Evolutionary conservation across 2,797 vertebrate species (phyloP).

Genomic region (Tarsius wallacei): DNA sequence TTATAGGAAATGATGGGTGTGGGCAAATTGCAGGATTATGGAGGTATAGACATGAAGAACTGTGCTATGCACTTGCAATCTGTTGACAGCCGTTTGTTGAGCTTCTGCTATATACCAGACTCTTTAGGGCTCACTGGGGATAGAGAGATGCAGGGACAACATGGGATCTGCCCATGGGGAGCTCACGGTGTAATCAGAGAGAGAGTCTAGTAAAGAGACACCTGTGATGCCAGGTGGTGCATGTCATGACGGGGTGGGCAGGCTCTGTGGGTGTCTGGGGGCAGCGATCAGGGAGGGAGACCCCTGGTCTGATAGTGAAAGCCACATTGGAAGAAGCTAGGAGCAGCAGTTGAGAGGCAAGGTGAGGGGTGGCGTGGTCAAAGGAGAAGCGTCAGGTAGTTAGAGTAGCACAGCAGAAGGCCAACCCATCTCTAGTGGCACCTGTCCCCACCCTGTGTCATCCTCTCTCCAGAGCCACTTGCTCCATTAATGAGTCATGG

Average conservation of each 20-base stretch:
- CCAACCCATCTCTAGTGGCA: not conserved
- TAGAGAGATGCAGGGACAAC: not conserved
- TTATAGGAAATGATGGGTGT: not conserved
- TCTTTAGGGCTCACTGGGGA: not conserved
- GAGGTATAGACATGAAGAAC: not conserved
- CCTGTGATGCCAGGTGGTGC: not conserved
- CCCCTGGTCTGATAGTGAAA: not conserved
- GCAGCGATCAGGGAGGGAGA: not conserved
- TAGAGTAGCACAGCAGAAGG: not conserved
- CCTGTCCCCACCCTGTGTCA: not conserved
- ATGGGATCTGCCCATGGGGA: not conserved
- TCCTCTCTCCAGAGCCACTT: not conserved
- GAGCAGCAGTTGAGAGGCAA: not conserved
- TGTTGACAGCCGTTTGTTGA: not conserved
- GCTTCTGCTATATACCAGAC: not conserved
- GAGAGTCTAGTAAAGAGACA: not conserved
- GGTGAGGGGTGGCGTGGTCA: not conserved
- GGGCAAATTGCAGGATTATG: rapidly evolving
- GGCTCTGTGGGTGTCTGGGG: not conserved
- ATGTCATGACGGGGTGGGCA: rapidly evolving
- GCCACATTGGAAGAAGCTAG: not conserved
- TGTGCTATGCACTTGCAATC: not conserved
- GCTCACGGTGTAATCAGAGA: not conserved
- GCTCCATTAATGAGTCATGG: not conserved
- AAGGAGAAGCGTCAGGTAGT: not conserved